Conservation (phyloP, 1,140 invertebrate species). For the Coelopa frigida region DNA sequence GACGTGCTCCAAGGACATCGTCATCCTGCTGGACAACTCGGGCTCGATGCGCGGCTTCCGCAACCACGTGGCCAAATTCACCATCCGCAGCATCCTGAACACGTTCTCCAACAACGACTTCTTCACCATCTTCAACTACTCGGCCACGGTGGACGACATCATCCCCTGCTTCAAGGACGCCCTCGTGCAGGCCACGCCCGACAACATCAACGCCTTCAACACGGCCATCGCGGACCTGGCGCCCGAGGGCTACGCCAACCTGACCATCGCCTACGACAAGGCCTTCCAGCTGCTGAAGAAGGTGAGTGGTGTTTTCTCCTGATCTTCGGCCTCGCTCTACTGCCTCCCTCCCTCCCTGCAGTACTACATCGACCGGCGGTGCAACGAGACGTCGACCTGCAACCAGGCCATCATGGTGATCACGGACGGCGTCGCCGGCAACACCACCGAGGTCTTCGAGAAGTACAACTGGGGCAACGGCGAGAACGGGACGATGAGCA, state of each 20-base stretch:
- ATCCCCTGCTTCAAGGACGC: constrained; percentile 75
- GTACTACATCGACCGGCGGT: constrained; percentile 53
- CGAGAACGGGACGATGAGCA: constrained; percentile 49
- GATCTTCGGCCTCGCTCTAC: constrained; percentile 7
- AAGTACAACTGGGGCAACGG: constrained; percentile 71
- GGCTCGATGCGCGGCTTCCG: constrained; percentile 94
- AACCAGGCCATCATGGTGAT: constrained; percentile 99
- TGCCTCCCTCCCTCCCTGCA: constrained; percentile 21
- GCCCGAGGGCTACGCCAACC: constrained; percentile 76
- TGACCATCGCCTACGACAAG: constrained; percentile 71
- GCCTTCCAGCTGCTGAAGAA: constrained; percentile 79
- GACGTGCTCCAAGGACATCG: constrained; percentile 93
- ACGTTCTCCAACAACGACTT: constrained; percentile 98
- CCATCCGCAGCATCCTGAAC: constrained; percentile 80
- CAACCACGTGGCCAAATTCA: constrained; percentile 57
- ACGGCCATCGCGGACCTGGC: constrained; percentile 59
- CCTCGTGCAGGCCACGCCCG: constrained; percentile 85
- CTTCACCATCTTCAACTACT: constrained; percentile 83
- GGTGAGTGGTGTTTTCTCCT: constrained; percentile 49
- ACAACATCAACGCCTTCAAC: constrained; percentile 77
- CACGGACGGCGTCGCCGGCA: constrained; percentile 92
- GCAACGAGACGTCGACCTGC: constrained; percentile 58
- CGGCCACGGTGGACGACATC: constrained; percentile 56
- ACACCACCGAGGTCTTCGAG: constrained; percentile 81
- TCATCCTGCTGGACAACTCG: constrained; percentile 90